phyloP scores from a whole-genome alignment of 2,113 vertebrate genomes.

The Etheostoma spectabile region DNA sequence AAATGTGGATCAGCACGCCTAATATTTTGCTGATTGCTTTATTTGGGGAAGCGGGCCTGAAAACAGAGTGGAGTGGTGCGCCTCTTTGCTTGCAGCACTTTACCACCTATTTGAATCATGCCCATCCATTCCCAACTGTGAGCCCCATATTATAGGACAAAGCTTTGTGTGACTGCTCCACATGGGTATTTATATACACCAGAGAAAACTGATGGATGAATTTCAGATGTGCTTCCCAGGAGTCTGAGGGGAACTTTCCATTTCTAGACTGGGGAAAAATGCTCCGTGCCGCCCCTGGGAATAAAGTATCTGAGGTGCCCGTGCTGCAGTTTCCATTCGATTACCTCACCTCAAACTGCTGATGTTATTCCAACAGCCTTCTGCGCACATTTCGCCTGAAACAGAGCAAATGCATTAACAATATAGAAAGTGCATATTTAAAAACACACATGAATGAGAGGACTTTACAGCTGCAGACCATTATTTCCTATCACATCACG shows the following conservation, averaged over 20 bases:
- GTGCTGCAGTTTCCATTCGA: constrained; percentile 61
- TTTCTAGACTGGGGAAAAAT: constrained; percentile 57
- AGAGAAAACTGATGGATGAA: constrained; percentile 79
- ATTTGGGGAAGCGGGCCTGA: constrained; percentile 61
- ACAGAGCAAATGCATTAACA: constrained; percentile 64
- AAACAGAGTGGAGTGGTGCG: constrained; percentile 42
- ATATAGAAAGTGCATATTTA: constrained; percentile 42
- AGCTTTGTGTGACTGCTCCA: constrained; percentile 63
- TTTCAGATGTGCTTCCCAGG: constrained; percentile 75
- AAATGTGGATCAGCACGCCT: constrained; percentile 66
- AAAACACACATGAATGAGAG: constrained; percentile 36
- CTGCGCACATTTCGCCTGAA: constrained; percentile 31
- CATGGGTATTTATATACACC: constrained; percentile 75
- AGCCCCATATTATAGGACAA: constrained; percentile 67
- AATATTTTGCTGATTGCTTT: constrained; percentile 70
- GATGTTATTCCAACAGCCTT: constrained; percentile 32
- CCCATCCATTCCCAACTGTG: constrained; percentile 65
- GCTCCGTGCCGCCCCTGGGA: constrained; percentile 51
- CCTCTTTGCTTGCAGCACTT: constrained; percentile 47
- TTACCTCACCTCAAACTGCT: constrained; percentile 63
- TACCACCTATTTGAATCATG: constrained; percentile 61
- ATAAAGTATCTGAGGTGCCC: constrained; percentile 61
- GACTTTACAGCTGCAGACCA: constrained; percentile 60
- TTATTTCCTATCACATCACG: constrained; percentile 56
- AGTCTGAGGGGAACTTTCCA: constrained; percentile 68